Conservation (phyloP, 2,888 invertebrate genomes). For the Polietes domitor region DNA sequence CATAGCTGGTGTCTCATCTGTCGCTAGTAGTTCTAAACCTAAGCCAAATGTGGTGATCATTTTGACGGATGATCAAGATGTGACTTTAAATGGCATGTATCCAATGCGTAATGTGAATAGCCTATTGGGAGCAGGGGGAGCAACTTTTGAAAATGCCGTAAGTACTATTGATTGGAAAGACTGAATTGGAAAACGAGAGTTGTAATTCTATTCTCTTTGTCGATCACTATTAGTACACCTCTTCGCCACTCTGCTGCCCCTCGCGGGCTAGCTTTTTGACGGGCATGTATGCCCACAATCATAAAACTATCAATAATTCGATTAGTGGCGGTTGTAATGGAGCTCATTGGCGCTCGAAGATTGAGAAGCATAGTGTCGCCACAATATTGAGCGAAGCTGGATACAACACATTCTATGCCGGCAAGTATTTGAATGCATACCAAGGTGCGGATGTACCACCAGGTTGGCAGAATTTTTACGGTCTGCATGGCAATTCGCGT, state of each 20-base stretch:
- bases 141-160: conserved; percentile 88
- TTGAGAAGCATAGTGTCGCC: conserved; percentile 87
- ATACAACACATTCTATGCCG: conserved; percentile 94
- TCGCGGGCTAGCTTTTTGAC: conserved; percentile 93
- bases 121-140: conserved; percentile 85
- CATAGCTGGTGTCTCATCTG: not conserved
- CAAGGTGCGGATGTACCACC: conserved; percentile 85
- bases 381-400: conserved; percentile 84
- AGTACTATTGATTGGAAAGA: conserved; percentile 76
- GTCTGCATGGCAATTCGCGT: conserved; percentile 93
- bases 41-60: conserved; percentile 89
- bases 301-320: conserved; percentile 89
- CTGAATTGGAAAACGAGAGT: no score
- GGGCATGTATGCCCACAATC: conserved; percentile 92
- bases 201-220: no score
- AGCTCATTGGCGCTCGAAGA: conserved; percentile 84
- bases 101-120: conserved; percentile 86
- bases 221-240: conserved; percentile 85
- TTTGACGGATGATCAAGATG: conserved; percentile 93
- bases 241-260: conserved; percentile 94
- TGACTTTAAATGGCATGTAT: conserved; percentile 87
- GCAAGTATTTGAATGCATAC: conserved; percentile 96
- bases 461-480: conserved; percentile 94
- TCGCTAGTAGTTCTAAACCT: not conserved
- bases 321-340: conserved; percentile 89